phyloP scores from a whole-genome alignment of 2,797 vertebrate species.

The Rachycentron canadum region DNA sequence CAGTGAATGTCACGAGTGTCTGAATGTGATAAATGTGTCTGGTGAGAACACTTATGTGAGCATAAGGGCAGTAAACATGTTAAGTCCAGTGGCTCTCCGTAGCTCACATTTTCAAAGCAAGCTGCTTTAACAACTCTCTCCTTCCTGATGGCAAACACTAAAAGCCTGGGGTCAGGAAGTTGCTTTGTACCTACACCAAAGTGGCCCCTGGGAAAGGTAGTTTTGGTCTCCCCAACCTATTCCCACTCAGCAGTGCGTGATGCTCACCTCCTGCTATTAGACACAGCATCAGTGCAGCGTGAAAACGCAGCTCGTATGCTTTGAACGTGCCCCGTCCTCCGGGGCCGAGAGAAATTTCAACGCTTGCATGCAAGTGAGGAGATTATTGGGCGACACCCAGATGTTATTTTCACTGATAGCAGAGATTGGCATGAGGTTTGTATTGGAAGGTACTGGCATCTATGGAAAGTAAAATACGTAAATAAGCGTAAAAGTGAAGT shows the following conservation, averaged over 20 bases:
- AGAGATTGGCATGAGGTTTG: conserved; percentile 5
- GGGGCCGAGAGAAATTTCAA: conserved; percentile 24
- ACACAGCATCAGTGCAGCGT: conserved; percentile 81
- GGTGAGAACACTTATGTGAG: conserved; percentile 25
- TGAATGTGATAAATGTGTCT: conserved; percentile 12
- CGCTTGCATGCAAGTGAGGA: conserved; percentile 33
- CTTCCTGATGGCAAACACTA: conserved; percentile 52
- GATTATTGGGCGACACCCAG: conserved; percentile 62
- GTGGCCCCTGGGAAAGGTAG: conserved; percentile 68
- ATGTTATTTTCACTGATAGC: conserved; percentile 55
- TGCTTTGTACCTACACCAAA: conserved; percentile 54
- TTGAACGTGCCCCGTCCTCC: conserved; percentile 53
- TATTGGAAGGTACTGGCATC: conserved; percentile 22
- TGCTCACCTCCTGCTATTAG: conserved; percentile 79
- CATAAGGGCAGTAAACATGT: conserved; percentile 25
- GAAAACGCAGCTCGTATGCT: conserved; percentile 52
- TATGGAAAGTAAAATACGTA: not conserved
- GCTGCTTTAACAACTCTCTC: conserved; percentile 47
- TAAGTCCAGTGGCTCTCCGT: conserved; percentile 9
- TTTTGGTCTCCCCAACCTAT: conserved; percentile 52
- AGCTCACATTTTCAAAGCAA: conserved; percentile 20
- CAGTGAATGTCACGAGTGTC: too few species aligned
- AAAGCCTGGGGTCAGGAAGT: conserved; percentile 68
- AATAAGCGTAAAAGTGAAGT: too few species aligned
- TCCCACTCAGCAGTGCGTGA: conserved; percentile 58